Evolutionary conservation across 1,140 invertebrate species (phyloP), one percentile per base, ranked within the genome.

Genomic region (Drosophila burlai): DNA sequence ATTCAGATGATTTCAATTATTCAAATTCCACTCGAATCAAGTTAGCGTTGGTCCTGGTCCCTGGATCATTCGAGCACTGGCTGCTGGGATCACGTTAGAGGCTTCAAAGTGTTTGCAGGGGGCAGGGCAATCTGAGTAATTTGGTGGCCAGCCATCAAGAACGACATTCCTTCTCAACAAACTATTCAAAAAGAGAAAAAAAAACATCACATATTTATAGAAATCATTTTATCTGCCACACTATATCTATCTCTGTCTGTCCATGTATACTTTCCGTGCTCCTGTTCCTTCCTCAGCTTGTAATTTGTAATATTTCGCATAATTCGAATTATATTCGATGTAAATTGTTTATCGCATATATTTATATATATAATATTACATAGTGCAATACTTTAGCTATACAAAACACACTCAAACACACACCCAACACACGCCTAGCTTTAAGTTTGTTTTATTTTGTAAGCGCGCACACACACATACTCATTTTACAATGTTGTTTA

Each of bases 271-370:
- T 26, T 55, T 57, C 21, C 54, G 10, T 40, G 68, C 68, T 72
- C 36, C 69, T 72, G 69, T 68, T 72, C 69, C 69, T 72, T 72
- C 11, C 29, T 34, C 65, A 46, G 65, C 43, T 66, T 66, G 26
- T 52, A 50, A 67, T 62, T 60, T 73, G n/a, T 61, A 50, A 74
- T 60, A 46, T 74, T 61, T 47, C 26, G 71, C 68, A 16, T 31
- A 74, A 52, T 16, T 73, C 52, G 57, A 38, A 66, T 62, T 50
- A n/a, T 31, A 76, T 76, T 81, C 55, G 61, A 69, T 89, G 85
- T 90, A 85, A 85, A 89, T 89, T 89, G 81, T 81, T 90, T 76
- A 90, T 81, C 67, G 58, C 87, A 79, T 83, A 86, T 75, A 83
- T 80, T 74, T 59, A 69, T 68, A 76, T 49, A 73, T 29, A 29